These are phyloP conservation scores for Poeciliopsis prolifica DNA, from an alignment of 2,113 vertebrate genomes.

Conservation along the genomic window DNA sequence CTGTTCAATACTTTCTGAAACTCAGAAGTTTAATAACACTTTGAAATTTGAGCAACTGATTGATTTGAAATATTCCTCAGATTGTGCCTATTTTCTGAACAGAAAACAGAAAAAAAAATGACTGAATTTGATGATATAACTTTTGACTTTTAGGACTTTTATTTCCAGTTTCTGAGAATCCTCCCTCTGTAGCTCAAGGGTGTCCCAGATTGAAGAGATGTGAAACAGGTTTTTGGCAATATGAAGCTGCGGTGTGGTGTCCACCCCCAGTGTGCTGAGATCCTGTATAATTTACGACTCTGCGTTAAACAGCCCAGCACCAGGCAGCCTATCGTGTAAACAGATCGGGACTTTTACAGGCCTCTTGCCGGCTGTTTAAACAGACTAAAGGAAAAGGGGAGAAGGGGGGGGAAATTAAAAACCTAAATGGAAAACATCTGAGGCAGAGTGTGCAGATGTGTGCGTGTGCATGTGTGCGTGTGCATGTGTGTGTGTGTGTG, in stretches of 20 bases:
- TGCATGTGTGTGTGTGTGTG: constrained; percentile 24
- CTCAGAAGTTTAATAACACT: not conserved
- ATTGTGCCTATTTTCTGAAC: constrained; percentile 24
- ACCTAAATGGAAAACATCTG: constrained; percentile 72
- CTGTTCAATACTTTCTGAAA: not conserved
- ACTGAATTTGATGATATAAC: constrained; percentile 2
- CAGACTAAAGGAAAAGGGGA: constrained; percentile 71
- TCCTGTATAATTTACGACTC: constrained; percentile 74
- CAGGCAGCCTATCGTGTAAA: constrained; percentile 76
- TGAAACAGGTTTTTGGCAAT: constrained; percentile 66
- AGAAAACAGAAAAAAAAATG: not conserved
- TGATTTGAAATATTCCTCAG: not conserved
- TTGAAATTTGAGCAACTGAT: constrained; percentile 9
- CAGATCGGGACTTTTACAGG: constrained; percentile 76
- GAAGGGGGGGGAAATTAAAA: constrained; percentile 73
- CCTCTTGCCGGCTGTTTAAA: constrained; percentile 75
- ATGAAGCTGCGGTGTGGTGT: constrained; percentile 55
- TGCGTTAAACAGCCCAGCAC: constrained; percentile 76
- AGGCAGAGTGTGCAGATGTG: constrained; percentile 19
- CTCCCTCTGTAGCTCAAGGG: constrained; percentile 29
- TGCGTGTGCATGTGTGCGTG: constrained; percentile 1
- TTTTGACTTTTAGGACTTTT: constrained; percentile 5
- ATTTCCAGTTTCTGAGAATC: constrained; percentile 15
- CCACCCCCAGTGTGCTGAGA: constrained; percentile 66
- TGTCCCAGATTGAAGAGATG: constrained; percentile 44